Percentiles rank a stretch among this genome's conserved stretches.
phyloP scores from a whole-genome alignment of 2,888 invertebrate species.

The Ophion obscuratus region DNA sequence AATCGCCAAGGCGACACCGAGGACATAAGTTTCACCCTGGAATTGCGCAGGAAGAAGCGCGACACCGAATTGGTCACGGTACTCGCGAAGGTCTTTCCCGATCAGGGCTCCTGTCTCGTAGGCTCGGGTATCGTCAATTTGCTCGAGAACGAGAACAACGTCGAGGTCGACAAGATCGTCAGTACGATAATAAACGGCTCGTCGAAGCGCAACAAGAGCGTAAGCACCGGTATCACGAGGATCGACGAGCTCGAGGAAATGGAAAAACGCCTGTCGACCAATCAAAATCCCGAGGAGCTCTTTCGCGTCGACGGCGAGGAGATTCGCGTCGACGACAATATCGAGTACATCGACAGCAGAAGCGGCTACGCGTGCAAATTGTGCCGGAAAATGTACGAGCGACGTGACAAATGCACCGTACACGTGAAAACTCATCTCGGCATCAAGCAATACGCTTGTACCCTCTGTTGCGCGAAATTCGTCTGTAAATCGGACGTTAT shows the following conservation, averaged over 20 bases:
- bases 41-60: conserved; percentile 79
- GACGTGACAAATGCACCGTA: conserved; percentile 82
- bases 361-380: conserved; percentile 81
- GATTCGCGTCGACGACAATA: conserved; percentile 82
- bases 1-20: conserved; percentile 77
- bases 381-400: conserved; percentile 81
- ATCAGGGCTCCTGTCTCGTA: conserved; percentile 81
- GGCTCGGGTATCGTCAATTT: conserved; percentile 79
- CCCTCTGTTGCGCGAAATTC: conserved; percentile 81
- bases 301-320: conserved; percentile 82
- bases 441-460: conserved; percentile 82
- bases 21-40: conserved; percentile 82
- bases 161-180: conserved; percentile 79
- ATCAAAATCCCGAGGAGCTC: conserved; percentile 80
- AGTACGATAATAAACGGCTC: conserved; percentile 76
- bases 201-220: conserved; percentile 69
- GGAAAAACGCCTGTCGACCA: conserved; percentile 75
- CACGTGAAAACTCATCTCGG: conserved; percentile 83
- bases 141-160: conserved; percentile 78
- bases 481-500: conserved; percentile 83
- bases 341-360: conserved; percentile 79
- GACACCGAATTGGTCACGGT: conserved; percentile 73
- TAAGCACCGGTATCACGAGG: conserved; percentile 64
- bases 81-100: conserved; percentile 81
- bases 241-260: conserved; percentile 76